These are phyloP conservation scores for Dysmachus trigonus DNA, from an alignment of 2,888 invertebrate species.

Conservation along the genomic window DNA sequence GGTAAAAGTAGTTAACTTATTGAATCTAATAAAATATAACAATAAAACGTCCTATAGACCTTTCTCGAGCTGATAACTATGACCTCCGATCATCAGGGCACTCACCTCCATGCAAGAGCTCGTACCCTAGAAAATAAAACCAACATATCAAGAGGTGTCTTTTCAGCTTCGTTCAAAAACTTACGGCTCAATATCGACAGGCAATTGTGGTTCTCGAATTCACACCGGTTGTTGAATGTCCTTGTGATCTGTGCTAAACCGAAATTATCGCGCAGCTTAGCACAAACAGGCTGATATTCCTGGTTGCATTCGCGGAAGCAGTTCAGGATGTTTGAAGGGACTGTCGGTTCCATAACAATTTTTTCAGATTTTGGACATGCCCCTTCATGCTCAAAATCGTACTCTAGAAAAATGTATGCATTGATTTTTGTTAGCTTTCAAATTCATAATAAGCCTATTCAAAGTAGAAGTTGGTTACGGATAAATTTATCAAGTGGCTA, in stretches of 20 bases:
- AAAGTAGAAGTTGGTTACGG: too few species aligned
- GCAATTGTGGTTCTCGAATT: constrained; percentile 24
- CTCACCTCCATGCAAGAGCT: background rate
- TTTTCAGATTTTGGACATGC: constrained; percentile 2
- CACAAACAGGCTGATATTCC: background rate
- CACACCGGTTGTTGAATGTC: constrained; percentile 8
- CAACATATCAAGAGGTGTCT: background rate
- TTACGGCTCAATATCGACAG: constrained; percentile 1
- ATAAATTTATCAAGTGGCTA: too few species aligned
- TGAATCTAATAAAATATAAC: background rate
- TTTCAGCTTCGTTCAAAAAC: background rate
- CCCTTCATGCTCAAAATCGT: background rate
- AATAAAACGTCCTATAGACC: background rate
- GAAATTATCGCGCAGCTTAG: background rate
- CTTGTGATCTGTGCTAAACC: background rate
- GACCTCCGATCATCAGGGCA: background rate
- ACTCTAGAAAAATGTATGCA: background rate
- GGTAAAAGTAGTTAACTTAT: background rate
- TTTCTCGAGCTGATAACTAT: background rate
- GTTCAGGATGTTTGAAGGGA: background rate
- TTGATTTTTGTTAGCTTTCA: background rate
- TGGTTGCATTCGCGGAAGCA: background rate
- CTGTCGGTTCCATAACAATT: background rate
- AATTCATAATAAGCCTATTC: too few species aligned
- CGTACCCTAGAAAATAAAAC: background rate